phyloP scores from a whole-genome alignment of 1,140 invertebrate species.

The Daktulosphaira vitifoliae region DNA sequence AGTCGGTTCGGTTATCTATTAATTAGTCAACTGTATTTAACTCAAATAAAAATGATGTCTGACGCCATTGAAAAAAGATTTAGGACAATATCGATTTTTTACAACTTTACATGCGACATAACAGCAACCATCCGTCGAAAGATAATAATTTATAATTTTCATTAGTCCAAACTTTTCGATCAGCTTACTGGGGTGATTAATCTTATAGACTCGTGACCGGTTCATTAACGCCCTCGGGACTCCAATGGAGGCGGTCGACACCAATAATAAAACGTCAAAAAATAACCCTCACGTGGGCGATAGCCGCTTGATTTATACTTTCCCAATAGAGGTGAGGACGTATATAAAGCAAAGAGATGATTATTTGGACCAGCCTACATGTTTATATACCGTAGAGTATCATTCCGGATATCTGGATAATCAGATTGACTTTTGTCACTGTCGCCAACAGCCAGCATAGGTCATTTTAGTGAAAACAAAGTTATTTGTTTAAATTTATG shows the following conservation, averaged over 20 bases:
- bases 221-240: conserved; percentile 28
- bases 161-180: conserved; percentile 23
- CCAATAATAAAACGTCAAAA: conserved; percentile 27
- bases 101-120: too few species aligned
- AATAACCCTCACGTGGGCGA: not conserved
- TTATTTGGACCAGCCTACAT: too few species aligned
- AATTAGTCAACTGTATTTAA: too few species aligned
- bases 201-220: conserved; percentile 6
- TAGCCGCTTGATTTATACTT: conserved; percentile 6
- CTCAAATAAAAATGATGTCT: too few species aligned
- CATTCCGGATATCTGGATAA: not conserved
- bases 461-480: conserved; percentile 4
- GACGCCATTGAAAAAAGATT: too few species aligned
- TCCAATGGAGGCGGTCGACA: conserved; percentile 8
- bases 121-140: too few species aligned
- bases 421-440: not conserved
- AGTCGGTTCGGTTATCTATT: too few species aligned
- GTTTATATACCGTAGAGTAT: too few species aligned
- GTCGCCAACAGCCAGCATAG: not conserved
- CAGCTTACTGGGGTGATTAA: conserved; percentile 11
- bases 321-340: too few species aligned
- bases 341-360: too few species aligned
- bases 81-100: too few species aligned
- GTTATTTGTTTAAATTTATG: conserved; percentile 8
- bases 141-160: conserved; percentile 27